Conservation (phyloP, 2,113 vertebrate genomes). For the Delphinus delphis region DNA sequence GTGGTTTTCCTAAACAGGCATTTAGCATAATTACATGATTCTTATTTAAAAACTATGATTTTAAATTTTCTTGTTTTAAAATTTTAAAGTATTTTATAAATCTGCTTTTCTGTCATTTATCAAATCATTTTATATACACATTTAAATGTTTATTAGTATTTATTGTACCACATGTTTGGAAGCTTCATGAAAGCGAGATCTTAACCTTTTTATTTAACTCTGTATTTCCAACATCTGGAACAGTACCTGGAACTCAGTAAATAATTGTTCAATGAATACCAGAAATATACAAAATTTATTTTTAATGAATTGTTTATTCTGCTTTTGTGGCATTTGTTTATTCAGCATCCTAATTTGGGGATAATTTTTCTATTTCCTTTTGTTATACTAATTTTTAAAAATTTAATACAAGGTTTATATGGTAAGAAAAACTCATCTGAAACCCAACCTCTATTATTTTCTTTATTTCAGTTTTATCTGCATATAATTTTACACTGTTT, state of each 20-base stretch:
- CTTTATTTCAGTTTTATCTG: slow-evolving; percentile 6
- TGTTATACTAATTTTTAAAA: neutral
- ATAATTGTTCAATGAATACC: neutral
- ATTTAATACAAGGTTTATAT: neutral
- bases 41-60: slow-evolving; percentile 10
- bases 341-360: neutral
- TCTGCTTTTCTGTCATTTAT: neutral
- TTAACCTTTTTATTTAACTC: neutral
- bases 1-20: neutral
- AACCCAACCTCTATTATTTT: neutral
- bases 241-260: neutral
- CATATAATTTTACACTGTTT: neutral
- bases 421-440: neutral
- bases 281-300: neutral
- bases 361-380: neutral
- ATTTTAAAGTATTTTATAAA: neutral
- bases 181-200: neutral
- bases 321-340: neutral
- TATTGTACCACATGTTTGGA: neutral
- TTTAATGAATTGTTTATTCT: neutral
- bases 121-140: neutral
- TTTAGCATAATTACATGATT: neutral
- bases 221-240: neutral
- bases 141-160: neutral
- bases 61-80: neutral